Evolutionary conservation across 2,113 vertebrate species (phyloP), one percentile per base, ranked within the genome.

Genomic region (Oenanthe oenanthe): DNA sequence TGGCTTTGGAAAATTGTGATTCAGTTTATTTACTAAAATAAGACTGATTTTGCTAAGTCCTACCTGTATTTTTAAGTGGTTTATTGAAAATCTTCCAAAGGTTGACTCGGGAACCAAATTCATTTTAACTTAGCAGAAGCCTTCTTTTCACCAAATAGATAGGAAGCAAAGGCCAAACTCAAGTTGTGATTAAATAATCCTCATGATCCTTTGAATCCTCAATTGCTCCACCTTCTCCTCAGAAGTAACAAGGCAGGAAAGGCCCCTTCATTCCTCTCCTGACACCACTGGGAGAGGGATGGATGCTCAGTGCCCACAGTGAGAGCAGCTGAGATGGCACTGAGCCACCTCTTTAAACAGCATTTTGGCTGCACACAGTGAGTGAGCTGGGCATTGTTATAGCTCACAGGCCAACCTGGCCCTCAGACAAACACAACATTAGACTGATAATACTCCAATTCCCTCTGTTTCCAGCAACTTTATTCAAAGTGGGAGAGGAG

Each of bases 31-130:
- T 90, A 85, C 32, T 88, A 85, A 83, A 92, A 51, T 48, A 83
- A 77, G 82, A 85, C 74, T 94, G 80, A 77, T 48, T 77, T 70
- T 1, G 0, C 60, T 85, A 85, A 63, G 26, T 54, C 54, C 32
- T 90, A 31, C 31, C 19, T 74, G 67, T 20, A 83, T 92, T 87
- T 95, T 87, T 50, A 96, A 94, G 63, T 80, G 75, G 65, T 86
- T 93, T 86, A 38, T 32, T 95, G 88, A 95, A 96, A 94, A 83
- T 74, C 9, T 86, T 95, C 93, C 90, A 94, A 56, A 79, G 36
- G n/a, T 63, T 86, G 56, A 74, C 45, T 92, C 1, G 6, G 47
- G 72, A 94, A 56, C 31, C 65, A 74, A 58, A 70, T 12, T 89
- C 0, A 50, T 40, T 92, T 40, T 47, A 74, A 50, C 29, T 75